A percentile compares a stretch with the other conserved stretches of the same genome.
These are phyloP conservation scores for Girardia tigrina DNA, from an alignment of 2,888 invertebrate species.

Conservation along the genomic window DNA sequence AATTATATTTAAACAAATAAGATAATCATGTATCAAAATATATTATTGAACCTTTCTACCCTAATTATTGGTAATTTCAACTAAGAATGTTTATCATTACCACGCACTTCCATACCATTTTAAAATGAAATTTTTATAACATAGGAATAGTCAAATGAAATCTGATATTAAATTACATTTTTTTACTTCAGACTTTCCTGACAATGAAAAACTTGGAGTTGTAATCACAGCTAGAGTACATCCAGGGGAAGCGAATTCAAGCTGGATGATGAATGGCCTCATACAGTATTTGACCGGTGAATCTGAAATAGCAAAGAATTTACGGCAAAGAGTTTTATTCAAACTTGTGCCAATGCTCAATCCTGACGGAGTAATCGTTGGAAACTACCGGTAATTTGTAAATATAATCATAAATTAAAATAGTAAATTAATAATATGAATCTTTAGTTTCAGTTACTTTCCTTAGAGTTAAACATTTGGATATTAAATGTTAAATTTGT, in stretches of 20 bases:
- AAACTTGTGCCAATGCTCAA: constrained; percentile 58
- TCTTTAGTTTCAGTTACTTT: too few species aligned
- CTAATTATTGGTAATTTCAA: too few species aligned
- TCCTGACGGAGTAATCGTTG: constrained; percentile 50
- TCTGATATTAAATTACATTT: background rate
- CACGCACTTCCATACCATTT: too few species aligned
- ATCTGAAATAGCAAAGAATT: constrained; percentile 51
- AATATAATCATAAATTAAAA: background rate
- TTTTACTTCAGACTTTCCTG: background rate
- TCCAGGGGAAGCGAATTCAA: constrained; percentile 82
- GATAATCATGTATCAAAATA: too few species aligned
- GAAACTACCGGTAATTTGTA: constrained; percentile 44
- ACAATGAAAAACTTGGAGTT: constrained; percentile 52
- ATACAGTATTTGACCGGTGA: constrained; percentile 59
- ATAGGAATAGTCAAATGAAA: background rate
- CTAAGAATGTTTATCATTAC: too few species aligned
- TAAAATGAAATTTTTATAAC: background rate
- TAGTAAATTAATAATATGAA: too few species aligned
- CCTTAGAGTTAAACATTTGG: too few species aligned
- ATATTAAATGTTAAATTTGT: too few species aligned
- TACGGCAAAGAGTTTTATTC: constrained; percentile 80
- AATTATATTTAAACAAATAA: too few species aligned
- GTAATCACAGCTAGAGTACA: constrained; percentile 81
- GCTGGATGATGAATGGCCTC: constrained; percentile 92
- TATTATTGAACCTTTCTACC: too few species aligned